A percentile compares a stretch with the other conserved stretches of the same genome.
Conservation (phyloP, 2,113 vertebrate species). For the Oncorhynchus keta region DNA sequence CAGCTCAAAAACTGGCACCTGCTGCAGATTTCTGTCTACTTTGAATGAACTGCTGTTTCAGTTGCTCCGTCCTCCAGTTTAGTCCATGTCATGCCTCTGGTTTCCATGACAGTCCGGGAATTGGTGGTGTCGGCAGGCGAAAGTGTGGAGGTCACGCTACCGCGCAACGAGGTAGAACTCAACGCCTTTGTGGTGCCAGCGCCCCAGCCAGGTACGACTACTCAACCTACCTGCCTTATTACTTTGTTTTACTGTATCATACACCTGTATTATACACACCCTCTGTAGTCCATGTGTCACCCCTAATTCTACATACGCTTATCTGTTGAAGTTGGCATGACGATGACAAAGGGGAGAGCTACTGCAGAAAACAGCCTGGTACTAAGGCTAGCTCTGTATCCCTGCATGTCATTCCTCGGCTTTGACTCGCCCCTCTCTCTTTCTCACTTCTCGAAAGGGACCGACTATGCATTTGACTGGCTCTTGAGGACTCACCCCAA, state of each 20-base stretch:
- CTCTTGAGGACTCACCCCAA: conserved; percentile 88
- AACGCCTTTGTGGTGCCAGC: conserved; percentile 87
- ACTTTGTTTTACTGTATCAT: neutral
- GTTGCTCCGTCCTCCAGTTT: neutral
- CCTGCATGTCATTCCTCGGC: neutral
- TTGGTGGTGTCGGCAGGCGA: conserved; percentile 93
- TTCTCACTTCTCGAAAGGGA: conserved; percentile 67
- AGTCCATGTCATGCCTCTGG: conserved; percentile 3
- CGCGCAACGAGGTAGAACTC: conserved; percentile 86
- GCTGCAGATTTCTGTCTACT: too few species aligned
- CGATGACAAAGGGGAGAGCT: too few species aligned
- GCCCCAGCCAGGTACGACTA: conserved; percentile 74
- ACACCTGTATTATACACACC: too few species aligned
- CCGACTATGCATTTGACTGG: conserved; percentile 88
- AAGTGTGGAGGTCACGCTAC: conserved; percentile 90
- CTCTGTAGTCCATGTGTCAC: too few species aligned
- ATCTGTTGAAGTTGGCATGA: too few species aligned
- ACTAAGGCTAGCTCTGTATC: neutral
- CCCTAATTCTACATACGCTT: too few species aligned
- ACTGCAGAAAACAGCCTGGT: too few species aligned
- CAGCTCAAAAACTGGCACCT: too few species aligned
- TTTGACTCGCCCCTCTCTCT: neutral
- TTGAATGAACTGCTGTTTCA: neutral
- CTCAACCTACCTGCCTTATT: neutral
- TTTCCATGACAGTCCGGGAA: conserved; percentile 70